phyloP scores from a whole-genome alignment of 2,888 invertebrate genomes.

The Criorhina ranunculi region DNA sequence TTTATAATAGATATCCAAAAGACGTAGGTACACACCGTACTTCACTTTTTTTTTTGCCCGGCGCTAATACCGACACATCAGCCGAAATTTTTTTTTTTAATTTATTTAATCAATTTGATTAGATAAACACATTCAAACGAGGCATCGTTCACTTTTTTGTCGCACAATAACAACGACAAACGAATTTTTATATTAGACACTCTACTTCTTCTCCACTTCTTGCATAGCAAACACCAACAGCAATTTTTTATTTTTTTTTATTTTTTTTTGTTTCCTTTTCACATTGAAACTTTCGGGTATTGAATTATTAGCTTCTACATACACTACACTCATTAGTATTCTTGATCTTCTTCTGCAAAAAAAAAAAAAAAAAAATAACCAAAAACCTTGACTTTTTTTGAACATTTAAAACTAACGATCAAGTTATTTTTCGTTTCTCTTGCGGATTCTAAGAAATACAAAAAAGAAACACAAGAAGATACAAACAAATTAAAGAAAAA shows the following conservation, averaged over 20 bases:
- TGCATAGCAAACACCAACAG: constrained; percentile 25
- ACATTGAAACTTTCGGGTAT: constrained; percentile 57
- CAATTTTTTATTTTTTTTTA: constrained; percentile 34
- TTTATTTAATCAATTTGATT: constrained; percentile 64
- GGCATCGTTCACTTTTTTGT: constrained; percentile 22
- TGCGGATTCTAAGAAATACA: constrained; percentile 51
- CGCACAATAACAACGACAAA: constrained; percentile 22
- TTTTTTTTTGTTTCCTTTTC: constrained; percentile 30
- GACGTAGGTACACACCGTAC: constrained; percentile 2
- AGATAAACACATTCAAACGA: constrained; percentile 61
- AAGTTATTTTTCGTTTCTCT: constrained; percentile 52
- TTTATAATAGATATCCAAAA: constrained; percentile 44
- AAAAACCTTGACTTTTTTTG: constrained; percentile 37
- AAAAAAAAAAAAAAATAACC: constrained; percentile 20
- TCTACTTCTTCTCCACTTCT: constrained; percentile 3
- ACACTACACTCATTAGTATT: constrained; percentile 63
- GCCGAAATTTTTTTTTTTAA: constrained; percentile 8
- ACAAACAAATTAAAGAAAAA: constrained; percentile 57
- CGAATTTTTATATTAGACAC: constrained; percentile 5
- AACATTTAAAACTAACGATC: constrained; percentile 63
- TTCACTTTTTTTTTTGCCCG: constrained; percentile 17
- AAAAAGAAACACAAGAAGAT: constrained; percentile 33
- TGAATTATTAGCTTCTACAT: constrained; percentile 51
- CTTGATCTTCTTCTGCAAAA: constrained; percentile 53
- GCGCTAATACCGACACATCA: constrained; percentile 44